Base-by-base conservation (phyloP, 2,797 vertebrate genomes). In the Xenentodon cancila region DNA sequence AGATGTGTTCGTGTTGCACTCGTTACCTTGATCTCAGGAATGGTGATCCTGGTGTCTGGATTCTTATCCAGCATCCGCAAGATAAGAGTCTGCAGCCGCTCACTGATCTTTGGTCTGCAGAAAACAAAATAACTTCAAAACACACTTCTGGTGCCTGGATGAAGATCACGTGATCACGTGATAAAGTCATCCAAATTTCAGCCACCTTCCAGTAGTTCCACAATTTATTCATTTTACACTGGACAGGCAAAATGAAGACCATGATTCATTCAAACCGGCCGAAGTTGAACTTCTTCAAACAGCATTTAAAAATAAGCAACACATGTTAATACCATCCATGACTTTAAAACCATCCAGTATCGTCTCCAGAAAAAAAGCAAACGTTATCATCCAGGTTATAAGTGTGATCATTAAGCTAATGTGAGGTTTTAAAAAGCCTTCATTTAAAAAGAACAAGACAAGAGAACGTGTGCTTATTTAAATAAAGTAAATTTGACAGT, bases 11-110 rank as follows among this genome's bases (percentile, higher is more conserved):
- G 37, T 32, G 50, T 16, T 22, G 9, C 8, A 5, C 16, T 20
- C 18, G n/a, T 40, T 32, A 99, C 98, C 95, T 99, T 99, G 85
- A 99, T 95, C 79, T 97, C 95, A 7, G 97, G 94, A 71, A 99
- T 91, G 25, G 94, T 95, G 81, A 97, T 96, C 87, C 98, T 95
- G 0, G 75, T 91, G 88, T 97, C 96, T 1, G 98, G 97, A 66
- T 97, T 95, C 87, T 99, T 99, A 82, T 98, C 95, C 3, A 99
- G 85, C 98, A 98, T 99, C 81, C 79, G 91, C 55, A 97, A 73
- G 55, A 98, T 94, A 59, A 99, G 90, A 8, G 94, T 93, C 83
- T 90, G 95, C 63, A 99, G 91, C 66, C 94, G 94, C 12, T 95
- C 92, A 0, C 93, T 95, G 76, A 94, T 82, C 53, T 81, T 71